Percentiles rank a stretch among this genome's conserved stretches.
phyloP scores from a whole-genome alignment of 2,797 vertebrate genomes.

The Pygocentrus nattereri region DNA sequence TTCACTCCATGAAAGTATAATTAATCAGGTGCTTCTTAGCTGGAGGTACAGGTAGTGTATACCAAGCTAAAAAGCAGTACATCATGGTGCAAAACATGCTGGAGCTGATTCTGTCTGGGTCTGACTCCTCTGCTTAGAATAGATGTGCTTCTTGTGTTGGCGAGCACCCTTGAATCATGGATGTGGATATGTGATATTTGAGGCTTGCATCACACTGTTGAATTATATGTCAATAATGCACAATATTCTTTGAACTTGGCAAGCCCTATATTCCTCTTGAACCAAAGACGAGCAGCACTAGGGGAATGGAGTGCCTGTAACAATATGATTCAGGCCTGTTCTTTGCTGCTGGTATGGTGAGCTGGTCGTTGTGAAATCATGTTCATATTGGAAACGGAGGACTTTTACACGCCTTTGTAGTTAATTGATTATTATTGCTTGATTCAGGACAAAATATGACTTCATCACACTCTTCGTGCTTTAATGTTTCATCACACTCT shows the following conservation, averaged over 20 bases:
- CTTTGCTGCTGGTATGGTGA: neutral
- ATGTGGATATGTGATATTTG: conserved; percentile 10
- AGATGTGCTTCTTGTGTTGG: conserved; percentile 9
- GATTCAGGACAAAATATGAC: no score
- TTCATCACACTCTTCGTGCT: no score
- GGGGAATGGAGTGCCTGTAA: neutral
- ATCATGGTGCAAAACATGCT: conserved; percentile 17
- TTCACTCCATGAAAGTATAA: conserved; percentile 30
- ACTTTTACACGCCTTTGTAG: neutral
- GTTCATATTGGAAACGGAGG: neutral
- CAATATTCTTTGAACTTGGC: neutral
- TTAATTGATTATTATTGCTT: neutral
- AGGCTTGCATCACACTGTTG: conserved; percentile 10
- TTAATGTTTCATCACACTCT: no score
- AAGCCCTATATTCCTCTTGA: neutral
- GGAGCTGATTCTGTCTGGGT: conserved; percentile 29
- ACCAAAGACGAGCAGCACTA: neutral
- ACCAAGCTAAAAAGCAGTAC: conserved; percentile 31
- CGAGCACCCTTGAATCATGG: neutral
- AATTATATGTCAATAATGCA: conserved; percentile 13
- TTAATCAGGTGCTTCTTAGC: conserved; percentile 49
- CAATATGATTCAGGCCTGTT: neutral
- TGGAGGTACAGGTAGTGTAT: conserved; percentile 41
- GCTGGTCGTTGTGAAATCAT: neutral
- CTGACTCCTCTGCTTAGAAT: conserved; percentile 29